Base-by-base conservation (phyloP, 2,797 vertebrate genomes). In the Microcaecilia unicolor region DNA sequence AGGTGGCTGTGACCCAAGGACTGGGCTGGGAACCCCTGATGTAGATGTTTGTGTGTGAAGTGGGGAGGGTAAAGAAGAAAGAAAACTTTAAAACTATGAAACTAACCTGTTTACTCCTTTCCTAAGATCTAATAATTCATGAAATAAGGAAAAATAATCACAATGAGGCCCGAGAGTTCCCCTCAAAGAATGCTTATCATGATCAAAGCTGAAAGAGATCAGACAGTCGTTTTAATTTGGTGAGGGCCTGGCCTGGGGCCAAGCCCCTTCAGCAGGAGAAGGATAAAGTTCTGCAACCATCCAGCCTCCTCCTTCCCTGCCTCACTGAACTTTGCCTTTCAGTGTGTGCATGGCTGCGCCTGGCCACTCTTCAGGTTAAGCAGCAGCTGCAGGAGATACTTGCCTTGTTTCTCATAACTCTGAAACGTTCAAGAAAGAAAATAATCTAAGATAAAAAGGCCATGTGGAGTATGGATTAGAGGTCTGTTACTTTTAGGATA, bases 251-350 rank as follows among this genome's bases (percentile, higher is more conserved):
- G 62, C 62, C 55, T 35, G 47, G 25, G 48, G 61, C 59, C 62
- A 63, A 58, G 55, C 57, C 54, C 51, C 58, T 48, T 37, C 23
- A 25, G 44, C 36, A 14, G 43, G 39, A 41, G 63, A 39, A 56
- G 59, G 59, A 55, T 69, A 62, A 69, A 63, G 62, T 63, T 60
- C 61, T 46, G 39, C 15, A 27, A 34, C 45, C 26, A 6, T 43
- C 35, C 5, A 15, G 25, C 26, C 3, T 4, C 37, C 17, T 9
- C 14, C 14, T 18, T 7, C 5, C 6, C 16, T 2, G 7, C 8
- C 3, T 35, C 26, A 32, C 45, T 57, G 62, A 61, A 70, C 62
- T 66, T 69, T 66, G 62, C 35, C 57, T 61, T 18, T 12, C 5
- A 34, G 47, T 22, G 41, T 22, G 41, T 8, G 18, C 24, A 2